phyloP scores from a whole-genome alignment of 2,797 vertebrate genomes.

The Halcyon chelicuti region DNA sequence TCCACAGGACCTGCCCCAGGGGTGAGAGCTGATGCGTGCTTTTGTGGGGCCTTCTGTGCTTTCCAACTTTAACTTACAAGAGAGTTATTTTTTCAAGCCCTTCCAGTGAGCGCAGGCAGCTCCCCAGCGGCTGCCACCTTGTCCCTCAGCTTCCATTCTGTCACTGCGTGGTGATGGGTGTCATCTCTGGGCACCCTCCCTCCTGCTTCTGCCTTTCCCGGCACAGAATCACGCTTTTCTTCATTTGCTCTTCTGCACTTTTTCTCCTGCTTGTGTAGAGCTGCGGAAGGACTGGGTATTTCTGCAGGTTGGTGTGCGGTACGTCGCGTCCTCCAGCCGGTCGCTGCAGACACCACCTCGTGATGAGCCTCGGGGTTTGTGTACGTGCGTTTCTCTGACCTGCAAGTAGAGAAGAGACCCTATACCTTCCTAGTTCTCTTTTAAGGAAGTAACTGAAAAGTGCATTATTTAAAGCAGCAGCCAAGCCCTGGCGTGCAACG shows the following conservation, averaged over 20 bases:
- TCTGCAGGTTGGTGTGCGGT: neutral
- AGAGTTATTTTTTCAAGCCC: neutral
- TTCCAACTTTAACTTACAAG: neutral
- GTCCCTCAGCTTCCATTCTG: neutral
- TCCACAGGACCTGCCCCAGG: neutral
- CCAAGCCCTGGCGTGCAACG: neutral
- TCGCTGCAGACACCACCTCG: fast-evolving
- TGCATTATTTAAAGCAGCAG: neutral
- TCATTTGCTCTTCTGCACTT: neutral
- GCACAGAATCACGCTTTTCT: neutral
- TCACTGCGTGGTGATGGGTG: fast-evolving
- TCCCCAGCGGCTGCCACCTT: neutral
- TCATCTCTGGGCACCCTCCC: neutral
- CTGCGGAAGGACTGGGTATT: neutral
- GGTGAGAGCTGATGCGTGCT: neutral
- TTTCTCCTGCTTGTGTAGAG: neutral
- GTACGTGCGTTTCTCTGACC: neutral
- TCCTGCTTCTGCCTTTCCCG: neutral
- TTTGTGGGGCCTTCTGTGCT: neutral
- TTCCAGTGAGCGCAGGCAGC: neutral
- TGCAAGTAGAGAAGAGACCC: neutral
- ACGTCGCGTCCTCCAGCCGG: neutral
- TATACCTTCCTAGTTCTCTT: neutral
- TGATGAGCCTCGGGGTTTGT: neutral
- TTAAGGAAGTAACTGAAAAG: neutral